These are phyloP conservation scores for Drosophila seguyi DNA, from an alignment of 1,140 invertebrate genomes.

Conservation along the genomic window DNA sequence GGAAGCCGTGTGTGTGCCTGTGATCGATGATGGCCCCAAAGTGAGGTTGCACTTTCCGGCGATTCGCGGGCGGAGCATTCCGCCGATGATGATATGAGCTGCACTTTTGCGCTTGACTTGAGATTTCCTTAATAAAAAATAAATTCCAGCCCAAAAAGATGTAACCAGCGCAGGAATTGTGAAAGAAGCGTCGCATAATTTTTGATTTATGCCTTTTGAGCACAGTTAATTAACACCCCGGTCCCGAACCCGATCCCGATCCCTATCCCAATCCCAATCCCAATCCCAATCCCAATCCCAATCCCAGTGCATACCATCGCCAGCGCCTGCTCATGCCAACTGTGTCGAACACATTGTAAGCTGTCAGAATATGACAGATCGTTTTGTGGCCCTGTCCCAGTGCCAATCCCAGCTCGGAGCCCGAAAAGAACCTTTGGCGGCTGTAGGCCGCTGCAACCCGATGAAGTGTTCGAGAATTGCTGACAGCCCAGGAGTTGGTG, in stretches of 20 bases:
- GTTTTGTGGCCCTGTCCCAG: slow-evolving; percentile 53
- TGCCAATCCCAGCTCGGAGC: slow-evolving; percentile 28
- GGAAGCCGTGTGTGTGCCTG: slow-evolving; percentile 19
- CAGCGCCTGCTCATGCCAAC: slow-evolving; percentile 7
- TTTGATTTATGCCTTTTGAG: slow-evolving; percentile 73
- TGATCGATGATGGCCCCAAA: slow-evolving; percentile 56
- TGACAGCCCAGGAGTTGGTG: slow-evolving; percentile 26
- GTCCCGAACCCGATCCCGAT: not conserved
- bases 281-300: slow-evolving; percentile 3
- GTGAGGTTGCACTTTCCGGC: slow-evolving; percentile 62
- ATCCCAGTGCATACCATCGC: slow-evolving; percentile 1
- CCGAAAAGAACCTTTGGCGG: slow-evolving; percentile 27
- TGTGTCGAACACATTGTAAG: slow-evolving; percentile 61
- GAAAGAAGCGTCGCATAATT: slow-evolving; percentile 55
- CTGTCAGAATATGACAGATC: slow-evolving; percentile 77
- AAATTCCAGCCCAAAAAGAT: slow-evolving; percentile 11
- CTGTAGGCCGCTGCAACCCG: slow-evolving; percentile 45
- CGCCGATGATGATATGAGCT: slow-evolving; percentile 26
- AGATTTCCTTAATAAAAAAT: slow-evolving; percentile 26
- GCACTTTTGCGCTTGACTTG: slow-evolving; percentile 62
- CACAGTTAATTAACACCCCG: slow-evolving; percentile 70
- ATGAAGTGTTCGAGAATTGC: slow-evolving; percentile 59
- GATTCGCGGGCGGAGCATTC: slow-evolving; percentile 4
- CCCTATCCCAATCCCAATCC: not conserved
- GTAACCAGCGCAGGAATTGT: slow-evolving; percentile 33